A percentile compares a stretch with the other conserved stretches of the same genome.
Conservation (phyloP, 2,888 invertebrate species). For the Oxytorus armatus region DNA sequence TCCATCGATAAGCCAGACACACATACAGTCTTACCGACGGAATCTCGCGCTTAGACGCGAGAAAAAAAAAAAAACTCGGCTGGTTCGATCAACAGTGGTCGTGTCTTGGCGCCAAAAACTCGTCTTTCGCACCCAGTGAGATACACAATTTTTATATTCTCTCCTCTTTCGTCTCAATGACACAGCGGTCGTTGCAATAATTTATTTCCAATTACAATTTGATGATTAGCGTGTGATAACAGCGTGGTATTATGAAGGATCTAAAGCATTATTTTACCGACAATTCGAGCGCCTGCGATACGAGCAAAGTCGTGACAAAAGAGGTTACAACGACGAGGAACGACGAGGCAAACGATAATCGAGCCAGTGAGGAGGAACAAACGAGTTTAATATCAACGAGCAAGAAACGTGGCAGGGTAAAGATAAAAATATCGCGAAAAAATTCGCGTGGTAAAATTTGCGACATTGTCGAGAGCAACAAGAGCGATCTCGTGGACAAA, state of each 20-base stretch:
- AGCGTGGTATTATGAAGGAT: conserved; percentile 75
- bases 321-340: conserved; percentile 65
- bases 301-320: conserved; percentile 21
- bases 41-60: too few relatives aligned
- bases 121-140: not conserved
- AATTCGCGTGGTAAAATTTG: conserved; percentile 68
- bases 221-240: not conserved
- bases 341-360: conserved; percentile 41
- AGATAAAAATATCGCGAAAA: conserved; percentile 74
- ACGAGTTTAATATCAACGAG: not conserved
- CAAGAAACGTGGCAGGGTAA: conserved; percentile 74
- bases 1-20: too few relatives aligned
- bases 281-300: conserved; percentile 66
- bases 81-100: conserved; percentile 9
- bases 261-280: conserved; percentile 78
- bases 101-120: conserved; percentile 35
- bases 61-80: not conserved
- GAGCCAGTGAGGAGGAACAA: conserved; percentile 5
- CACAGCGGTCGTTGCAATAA: not conserved
- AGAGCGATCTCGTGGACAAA: conserved; percentile 75
- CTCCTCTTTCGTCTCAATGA: not conserved
- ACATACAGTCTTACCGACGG: not conserved
- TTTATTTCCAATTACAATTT: conserved; percentile 3
- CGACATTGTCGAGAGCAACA: conserved; percentile 73
- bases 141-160: not conserved